Evolutionary conservation across 2,888 invertebrate genomes (phyloP).

Genomic region (Troides aeacus): DNA sequence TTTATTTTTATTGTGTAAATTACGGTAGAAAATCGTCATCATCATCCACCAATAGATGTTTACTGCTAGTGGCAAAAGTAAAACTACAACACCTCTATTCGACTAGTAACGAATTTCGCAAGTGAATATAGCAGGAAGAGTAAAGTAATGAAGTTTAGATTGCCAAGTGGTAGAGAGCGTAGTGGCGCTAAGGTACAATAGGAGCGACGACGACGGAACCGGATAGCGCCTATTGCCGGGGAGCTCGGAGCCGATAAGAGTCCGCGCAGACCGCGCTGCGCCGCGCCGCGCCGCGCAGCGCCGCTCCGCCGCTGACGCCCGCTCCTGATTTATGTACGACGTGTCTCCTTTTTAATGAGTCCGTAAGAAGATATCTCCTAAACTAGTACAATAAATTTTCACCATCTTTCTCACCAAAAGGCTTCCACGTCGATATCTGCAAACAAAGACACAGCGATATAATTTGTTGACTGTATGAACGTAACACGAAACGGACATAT

Average conservation of each 20-base stretch:
- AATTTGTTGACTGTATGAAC: slow-evolving; percentile 71
- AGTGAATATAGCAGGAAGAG: slow-evolving; percentile 49
- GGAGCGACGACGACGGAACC: slow-evolving; percentile 72
- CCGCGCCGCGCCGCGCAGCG: slow-evolving; percentile 41
- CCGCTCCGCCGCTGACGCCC: slow-evolving; percentile 48
- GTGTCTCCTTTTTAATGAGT: slow-evolving; percentile 80
- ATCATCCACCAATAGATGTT: not conserved
- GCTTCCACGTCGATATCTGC: slow-evolving; percentile 74
- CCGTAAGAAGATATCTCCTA: slow-evolving; percentile 77
- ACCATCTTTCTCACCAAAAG: slow-evolving; percentile 71
- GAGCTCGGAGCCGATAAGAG: slow-evolving; percentile 65
- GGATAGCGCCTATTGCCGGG: slow-evolving; percentile 79
- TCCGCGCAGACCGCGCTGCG: slow-evolving; percentile 51
- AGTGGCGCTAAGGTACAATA: slow-evolving; percentile 54
- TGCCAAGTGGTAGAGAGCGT: slow-evolving; percentile 45
- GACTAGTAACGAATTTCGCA: slow-evolving; percentile 33
- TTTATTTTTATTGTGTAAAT: too few species aligned
- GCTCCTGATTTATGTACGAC: slow-evolving; percentile 77
- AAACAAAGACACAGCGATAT: slow-evolving; percentile 73
- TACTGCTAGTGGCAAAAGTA: not conserved
- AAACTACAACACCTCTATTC: not conserved
- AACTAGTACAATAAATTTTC: slow-evolving; percentile 75
- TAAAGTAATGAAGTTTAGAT: slow-evolving; percentile 67
- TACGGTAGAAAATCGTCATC: too few species aligned
- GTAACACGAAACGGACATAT: slow-evolving; percentile 57